Percentiles rank a stretch among this genome's conserved stretches.
phyloP scores from a whole-genome alignment of 1,140 invertebrate species.

The Oryzaephilus surinamensis region DNA sequence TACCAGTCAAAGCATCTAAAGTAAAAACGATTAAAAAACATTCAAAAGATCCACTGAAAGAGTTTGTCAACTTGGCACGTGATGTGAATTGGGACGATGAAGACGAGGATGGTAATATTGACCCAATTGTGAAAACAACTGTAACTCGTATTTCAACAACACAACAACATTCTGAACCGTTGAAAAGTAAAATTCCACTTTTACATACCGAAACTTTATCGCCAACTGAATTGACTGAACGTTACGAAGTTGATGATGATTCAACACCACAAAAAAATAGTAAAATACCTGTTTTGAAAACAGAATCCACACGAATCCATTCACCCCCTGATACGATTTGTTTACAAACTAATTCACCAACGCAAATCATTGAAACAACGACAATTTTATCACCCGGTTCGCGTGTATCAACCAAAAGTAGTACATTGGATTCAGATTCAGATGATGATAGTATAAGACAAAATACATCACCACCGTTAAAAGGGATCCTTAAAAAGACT shows the following conservation, averaged over 20 bases:
- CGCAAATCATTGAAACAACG: slow-evolving; percentile 18
- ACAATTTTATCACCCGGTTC: slow-evolving; percentile 24
- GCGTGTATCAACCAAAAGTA: slow-evolving; percentile 28
- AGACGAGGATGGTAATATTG: slow-evolving; percentile 32
- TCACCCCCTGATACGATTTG: slow-evolving; percentile 35
- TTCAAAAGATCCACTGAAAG: slow-evolving; percentile 36
- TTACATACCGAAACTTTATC: slow-evolving; percentile 9
- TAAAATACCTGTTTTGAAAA: slow-evolving; percentile 39
- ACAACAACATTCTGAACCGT: slow-evolving; percentile 14
- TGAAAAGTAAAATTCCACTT: slow-evolving; percentile 28
- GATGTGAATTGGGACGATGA: slow-evolving; percentile 38
- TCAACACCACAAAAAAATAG: slow-evolving; percentile 24
- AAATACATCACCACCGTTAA: slow-evolving; percentile 27
- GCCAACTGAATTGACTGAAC: slow-evolving; percentile 9
- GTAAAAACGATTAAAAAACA: slow-evolving; percentile 38
- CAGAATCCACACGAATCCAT: slow-evolving; percentile 32
- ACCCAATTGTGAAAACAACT: slow-evolving; percentile 36
- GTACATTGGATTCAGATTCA: slow-evolving; percentile 32
- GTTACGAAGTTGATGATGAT: slow-evolving; percentile 8
- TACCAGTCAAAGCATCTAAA: slow-evolving; percentile 26
- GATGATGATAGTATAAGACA: slow-evolving; percentile 29
- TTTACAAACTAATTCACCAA: slow-evolving; percentile 17
- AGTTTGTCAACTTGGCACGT: slow-evolving; percentile 31
- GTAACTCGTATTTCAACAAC: slow-evolving; percentile 24
- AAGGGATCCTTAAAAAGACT: slow-evolving; percentile 30